A percentile compares a stretch with the other conserved stretches of the same genome.
phyloP scores from a whole-genome alignment of 2,113 vertebrate species.

The Cygnus buccinator region DNA sequence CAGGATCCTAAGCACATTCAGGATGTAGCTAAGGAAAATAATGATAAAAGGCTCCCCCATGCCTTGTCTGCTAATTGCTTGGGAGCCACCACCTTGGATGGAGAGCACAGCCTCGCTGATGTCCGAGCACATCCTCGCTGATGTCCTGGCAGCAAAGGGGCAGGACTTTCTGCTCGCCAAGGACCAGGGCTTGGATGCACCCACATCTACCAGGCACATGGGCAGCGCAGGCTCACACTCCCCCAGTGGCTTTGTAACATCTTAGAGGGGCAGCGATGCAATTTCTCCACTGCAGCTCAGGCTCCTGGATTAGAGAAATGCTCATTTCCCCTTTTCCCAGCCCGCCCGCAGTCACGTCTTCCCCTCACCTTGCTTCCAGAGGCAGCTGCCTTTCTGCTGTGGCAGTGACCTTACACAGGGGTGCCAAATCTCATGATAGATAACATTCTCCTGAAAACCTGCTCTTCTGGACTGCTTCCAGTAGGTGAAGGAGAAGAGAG shows the following conservation, averaged over 20 bases:
- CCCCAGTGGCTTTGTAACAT: rapidly evolving
- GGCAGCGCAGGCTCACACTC: rapidly evolving
- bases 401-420: neutral
- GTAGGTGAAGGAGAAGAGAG: neutral
- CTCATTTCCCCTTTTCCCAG: neutral
- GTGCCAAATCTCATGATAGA: constrained; percentile 3
- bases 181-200: neutral
- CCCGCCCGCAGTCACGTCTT: rapidly evolving
- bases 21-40: neutral
- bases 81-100: neutral
- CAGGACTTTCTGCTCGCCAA: neutral
- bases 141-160: neutral
- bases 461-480: neutral
- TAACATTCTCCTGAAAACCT: constrained; percentile 5
- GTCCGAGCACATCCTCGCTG: neutral
- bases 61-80: neutral
- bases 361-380: neutral
- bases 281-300: neutral
- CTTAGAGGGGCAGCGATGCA: neutral
- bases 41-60: neutral
- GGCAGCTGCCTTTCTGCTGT: neutral
- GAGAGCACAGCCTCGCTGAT: neutral
- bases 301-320: neutral
- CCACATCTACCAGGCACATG: rapidly evolving
- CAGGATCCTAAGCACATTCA: neutral